Evolutionary conservation across 1,140 invertebrate genomes (phyloP), one percentile per base, ranked within the genome.

Genomic region (Cepaea nemoralis): DNA sequence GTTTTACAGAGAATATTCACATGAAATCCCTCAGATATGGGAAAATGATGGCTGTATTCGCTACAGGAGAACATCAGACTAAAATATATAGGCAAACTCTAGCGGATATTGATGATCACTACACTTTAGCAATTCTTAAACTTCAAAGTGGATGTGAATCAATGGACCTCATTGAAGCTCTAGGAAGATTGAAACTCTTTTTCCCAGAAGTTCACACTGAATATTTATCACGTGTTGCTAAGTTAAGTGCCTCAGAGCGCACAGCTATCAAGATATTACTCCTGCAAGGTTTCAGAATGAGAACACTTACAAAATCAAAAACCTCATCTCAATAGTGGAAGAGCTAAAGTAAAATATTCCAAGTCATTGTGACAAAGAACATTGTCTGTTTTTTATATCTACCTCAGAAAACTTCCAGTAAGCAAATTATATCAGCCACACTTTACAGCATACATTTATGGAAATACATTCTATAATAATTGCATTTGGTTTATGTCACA

Each of bases 21-120:
- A 35, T 69, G 33, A 78, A 45, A 48, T 35, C 77, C 33, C 63
- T 78, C 12, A 39, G 77, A 16, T 69, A 78, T 48, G 59, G 77
- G 8, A 78, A 78, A 48, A 78, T 78, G 77, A 10, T 69, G 63
- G 59, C 66, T 31, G 42, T 78, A 16, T 42, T 69, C 16, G 63
- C 77, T 27, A 24, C 42, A 48, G 77, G 66, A 40, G 59, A 78
- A 45, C 63, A 69, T 45, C 59, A 63, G 63, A 63, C 59, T 33
- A 69, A 69, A 42, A 42, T 69, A 45, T 78, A 78, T 24, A 45
- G 66, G 31, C 27, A 78, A 33, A 78, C 31, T 2, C 5, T 78
- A 27, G 31, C 31, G 3, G 77, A 78, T 3, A 78, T 78, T 48
- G n/a, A 78, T 45, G 42, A 33, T 14, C 48, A 69, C 33, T 78